phyloP scores from a whole-genome alignment of 2,888 invertebrate species.

The Drosophila mimetica region DNA sequence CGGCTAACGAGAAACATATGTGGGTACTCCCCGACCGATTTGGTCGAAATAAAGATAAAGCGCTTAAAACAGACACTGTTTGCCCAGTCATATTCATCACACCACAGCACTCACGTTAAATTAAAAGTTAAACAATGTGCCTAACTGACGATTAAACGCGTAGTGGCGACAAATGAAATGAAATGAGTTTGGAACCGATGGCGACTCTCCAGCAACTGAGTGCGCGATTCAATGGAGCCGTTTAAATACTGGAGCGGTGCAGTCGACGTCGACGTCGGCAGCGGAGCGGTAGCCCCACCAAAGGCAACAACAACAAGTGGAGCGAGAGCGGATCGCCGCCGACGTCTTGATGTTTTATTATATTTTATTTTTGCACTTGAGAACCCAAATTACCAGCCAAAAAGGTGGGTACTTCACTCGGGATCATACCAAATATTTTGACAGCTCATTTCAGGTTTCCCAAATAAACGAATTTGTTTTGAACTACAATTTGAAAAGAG shows the following conservation, averaged over 20 bases:
- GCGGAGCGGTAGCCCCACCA: conserved; percentile 6
- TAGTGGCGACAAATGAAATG: not conserved
- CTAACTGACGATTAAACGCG: conserved; percentile 51
- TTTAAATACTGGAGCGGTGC: conserved; percentile 43
- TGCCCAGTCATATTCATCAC: conserved; percentile 30
- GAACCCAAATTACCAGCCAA: conserved; percentile 10
- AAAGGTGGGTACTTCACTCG: conserved; percentile 21
- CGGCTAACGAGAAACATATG: conserved; percentile 4
- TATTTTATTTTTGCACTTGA: conserved; percentile 33
- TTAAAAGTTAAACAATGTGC: conserved; percentile 42
- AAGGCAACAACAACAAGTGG: conserved; percentile 15
- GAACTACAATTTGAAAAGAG: not conserved
- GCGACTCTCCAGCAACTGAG: conserved; percentile 68
- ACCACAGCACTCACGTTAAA: conserved; percentile 25
- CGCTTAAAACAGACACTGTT: conserved; percentile 21
- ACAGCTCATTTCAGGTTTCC: conserved; percentile 5
- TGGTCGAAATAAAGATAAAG: conserved; percentile 10
- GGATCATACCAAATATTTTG: conserved; percentile 5
- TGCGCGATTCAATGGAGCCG: conserved; percentile 31
- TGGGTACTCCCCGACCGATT: not conserved
- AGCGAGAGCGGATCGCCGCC: conserved; percentile 24
- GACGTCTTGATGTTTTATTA: conserved; percentile 12
- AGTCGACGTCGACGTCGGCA: conserved; percentile 30
- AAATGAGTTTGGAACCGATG: conserved; percentile 17
- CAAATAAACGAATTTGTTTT: conserved; percentile 3